Base-by-base conservation (phyloP, 2,888 invertebrate genomes). In the Seira musarum region DNA sequence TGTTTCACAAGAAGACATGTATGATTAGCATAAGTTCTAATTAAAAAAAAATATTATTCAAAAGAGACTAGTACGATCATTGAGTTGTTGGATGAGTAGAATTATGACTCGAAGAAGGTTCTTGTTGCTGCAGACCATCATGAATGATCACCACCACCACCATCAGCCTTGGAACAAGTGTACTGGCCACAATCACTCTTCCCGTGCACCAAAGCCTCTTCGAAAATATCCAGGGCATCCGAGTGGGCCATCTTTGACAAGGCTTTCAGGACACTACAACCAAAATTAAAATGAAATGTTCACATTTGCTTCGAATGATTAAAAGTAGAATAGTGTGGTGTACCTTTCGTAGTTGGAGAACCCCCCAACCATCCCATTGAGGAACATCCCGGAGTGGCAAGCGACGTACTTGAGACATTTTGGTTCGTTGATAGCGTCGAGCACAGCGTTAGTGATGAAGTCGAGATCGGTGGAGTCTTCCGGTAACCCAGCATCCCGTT, bases 361-460 rank as follows among this genome's bases (percentile, higher is more conserved):
- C 19, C 66, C 40, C 0, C 60, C 46, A 60, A 57, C 63, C 53
- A 72, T n/a, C n/a, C 17, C n/a, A 24, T 65, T 30, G 2, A 71
- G 19, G 13, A 76, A 64, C 30, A 77, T 76, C 10, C 81, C 81
- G 24, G 71, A 49, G n/a, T 67, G 67, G 19, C 81, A 81, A 22
- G 72, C 77, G 0, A 73, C 49, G 49, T 63, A 72, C 46, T 72
- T 25, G 21, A 70, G 5, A 19, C 72, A 72, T 8, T 63, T 49
- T 15, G 61, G 35, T 8, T 81, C 61, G 15, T 77, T 57, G 13
- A 81, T 25, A 8, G 73, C 73, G 1, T 63, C 60, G 49, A 68
- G n/a, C 2, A 81, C 73, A 10, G 60, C 60, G n/a, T 64, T 67
- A 5, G 72, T 78, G 19, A 81, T 46, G 15, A 68, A 46, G 17